phyloP scores from a whole-genome alignment of 1,140 invertebrate species.

The Megalonaias nervosa region DNA sequence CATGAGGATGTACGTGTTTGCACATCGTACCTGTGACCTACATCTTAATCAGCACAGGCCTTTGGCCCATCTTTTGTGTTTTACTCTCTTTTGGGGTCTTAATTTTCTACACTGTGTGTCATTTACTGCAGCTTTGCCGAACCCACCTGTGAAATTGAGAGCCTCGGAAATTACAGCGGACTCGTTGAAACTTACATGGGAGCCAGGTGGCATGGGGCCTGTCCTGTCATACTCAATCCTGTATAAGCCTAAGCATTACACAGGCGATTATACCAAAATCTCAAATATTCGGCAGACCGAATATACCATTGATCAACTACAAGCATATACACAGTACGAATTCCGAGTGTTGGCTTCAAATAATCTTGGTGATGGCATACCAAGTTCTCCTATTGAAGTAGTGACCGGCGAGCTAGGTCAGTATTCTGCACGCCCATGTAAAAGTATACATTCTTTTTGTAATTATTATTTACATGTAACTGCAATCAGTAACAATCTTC shows the following conservation, averaged over 20 bases:
- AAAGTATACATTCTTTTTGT: neutral
- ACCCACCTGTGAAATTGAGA: constrained; percentile 87
- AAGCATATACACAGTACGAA: constrained; percentile 80
- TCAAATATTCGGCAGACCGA: constrained; percentile 93
- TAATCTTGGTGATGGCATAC: constrained; percentile 89
- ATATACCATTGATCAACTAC: constrained; percentile 75
- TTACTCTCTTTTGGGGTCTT: too few relatives aligned
- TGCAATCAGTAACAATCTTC: too few relatives aligned
- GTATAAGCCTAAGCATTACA: constrained; percentile 90
- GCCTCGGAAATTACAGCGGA: constrained; percentile 94
- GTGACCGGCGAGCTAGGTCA: constrained; percentile 97
- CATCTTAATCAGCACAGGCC: too few relatives aligned
- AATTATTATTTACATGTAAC: neutral
- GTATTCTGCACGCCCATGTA: constrained; percentile 64
- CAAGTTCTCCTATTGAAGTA: constrained; percentile 87
- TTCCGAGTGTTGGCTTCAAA: constrained; percentile 96
- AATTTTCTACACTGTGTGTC: constrained; percentile 17
- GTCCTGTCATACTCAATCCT: constrained; percentile 95
- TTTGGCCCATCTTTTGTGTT: too few relatives aligned
- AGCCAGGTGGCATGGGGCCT: constrained; percentile 84
- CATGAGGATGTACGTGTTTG: too few relatives aligned
- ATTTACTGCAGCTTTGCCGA: constrained; percentile 83
- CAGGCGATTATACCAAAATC: constrained; percentile 75
- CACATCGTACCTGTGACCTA: too few relatives aligned
- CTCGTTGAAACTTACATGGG: constrained; percentile 92